Evolutionary conservation across 2,113 vertebrate species (phyloP), one percentile per base, ranked within the genome.

Genomic region (Etia nguti): DNA sequence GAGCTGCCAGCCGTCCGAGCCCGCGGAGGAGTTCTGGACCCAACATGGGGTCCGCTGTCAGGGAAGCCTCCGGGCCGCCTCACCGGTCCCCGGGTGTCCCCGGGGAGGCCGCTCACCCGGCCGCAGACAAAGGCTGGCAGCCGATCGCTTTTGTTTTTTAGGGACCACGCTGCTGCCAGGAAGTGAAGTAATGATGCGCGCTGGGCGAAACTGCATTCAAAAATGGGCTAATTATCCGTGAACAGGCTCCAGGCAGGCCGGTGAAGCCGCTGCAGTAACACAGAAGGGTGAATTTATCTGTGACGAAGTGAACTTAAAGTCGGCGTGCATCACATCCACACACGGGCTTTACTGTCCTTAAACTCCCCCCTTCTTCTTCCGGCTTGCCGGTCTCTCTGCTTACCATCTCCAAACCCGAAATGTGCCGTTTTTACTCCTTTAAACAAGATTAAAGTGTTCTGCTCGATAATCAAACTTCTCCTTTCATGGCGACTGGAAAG

Each of bases 81-180:
- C 60, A n/a, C 20, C 60, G n/a, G 60, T 65, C 60, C 60, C 41
- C 4, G 26, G 38, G 22, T n/a, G 2, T 65, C 34, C 60, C 15
- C 7, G 22, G 38, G 31, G 4, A 43, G 13, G 20, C 5, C 59
- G 13, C 13, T 9, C 15, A 13, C 5, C 22, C 8, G 54, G 20
- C 0, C 5, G 43, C 81, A 80, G 82, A 80, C 86, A 31, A 8
- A 85, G 56, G 56, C 6, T 36, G 73, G 43, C 31, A 22, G 13
- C 20, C 18, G 65, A 43, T 16, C 65, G 56, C 84, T 90, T 82
- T 82, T 89, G 82, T 90, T 90, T 46, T 87, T 81, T 41, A 60
- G 54, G 15, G 82, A 89, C 84, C 88, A 89, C 84, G 89, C 43
- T 57, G 34, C 10, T 85, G 90, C 52, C 94, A 93, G 94, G 92